Evolutionary conservation across 2,888 invertebrate genomes (phyloP).

Genomic region (Scelioninae gen. 1): DNA sequence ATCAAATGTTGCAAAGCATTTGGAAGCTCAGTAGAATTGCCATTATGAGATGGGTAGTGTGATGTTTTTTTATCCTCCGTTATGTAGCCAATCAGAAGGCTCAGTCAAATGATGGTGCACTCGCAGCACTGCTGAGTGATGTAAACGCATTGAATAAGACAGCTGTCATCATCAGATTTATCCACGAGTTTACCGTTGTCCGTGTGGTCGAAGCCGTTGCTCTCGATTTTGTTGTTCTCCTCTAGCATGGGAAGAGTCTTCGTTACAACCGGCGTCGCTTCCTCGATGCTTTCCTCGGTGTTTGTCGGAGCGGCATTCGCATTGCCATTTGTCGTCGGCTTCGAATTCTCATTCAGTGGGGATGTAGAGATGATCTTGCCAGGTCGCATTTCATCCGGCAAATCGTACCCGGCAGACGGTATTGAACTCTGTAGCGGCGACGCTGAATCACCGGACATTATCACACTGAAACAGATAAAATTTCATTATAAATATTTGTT

Average conservation of each 20-base stretch:
- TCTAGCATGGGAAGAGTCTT: constrained; percentile 77
- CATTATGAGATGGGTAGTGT: too few relatives aligned
- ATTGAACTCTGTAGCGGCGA: constrained; percentile 76
- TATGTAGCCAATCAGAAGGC: too few relatives aligned
- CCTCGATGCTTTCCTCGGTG: constrained; percentile 77
- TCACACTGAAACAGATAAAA: constrained; percentile 76
- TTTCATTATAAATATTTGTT: too few relatives aligned
- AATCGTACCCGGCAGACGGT: constrained; percentile 76
- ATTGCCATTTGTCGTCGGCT: constrained; percentile 63
- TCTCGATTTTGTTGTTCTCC: constrained; percentile 77
- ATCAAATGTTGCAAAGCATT: too few relatives aligned
- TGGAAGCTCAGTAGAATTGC: too few relatives aligned
- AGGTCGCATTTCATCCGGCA: constrained; percentile 77
- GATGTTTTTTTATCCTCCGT: too few relatives aligned
- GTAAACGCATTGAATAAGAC: constrained; percentile 87
- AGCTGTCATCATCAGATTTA: constrained; percentile 86
- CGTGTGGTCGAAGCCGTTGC: constrained; percentile 76
- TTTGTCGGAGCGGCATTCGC: constrained; percentile 41
- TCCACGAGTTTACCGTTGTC: constrained; percentile 74
- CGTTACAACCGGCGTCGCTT: constrained; percentile 75
- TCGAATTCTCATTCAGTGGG: constrained; percentile 69
- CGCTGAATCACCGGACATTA: constrained; percentile 79
- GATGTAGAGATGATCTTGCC: constrained; percentile 75
- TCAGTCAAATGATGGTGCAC: constrained; percentile 85
- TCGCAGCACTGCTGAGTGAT: constrained; percentile 88